Base-by-base conservation (phyloP, 2,797 vertebrate genomes). In the Pseudotriccus pelzelni region DNA sequence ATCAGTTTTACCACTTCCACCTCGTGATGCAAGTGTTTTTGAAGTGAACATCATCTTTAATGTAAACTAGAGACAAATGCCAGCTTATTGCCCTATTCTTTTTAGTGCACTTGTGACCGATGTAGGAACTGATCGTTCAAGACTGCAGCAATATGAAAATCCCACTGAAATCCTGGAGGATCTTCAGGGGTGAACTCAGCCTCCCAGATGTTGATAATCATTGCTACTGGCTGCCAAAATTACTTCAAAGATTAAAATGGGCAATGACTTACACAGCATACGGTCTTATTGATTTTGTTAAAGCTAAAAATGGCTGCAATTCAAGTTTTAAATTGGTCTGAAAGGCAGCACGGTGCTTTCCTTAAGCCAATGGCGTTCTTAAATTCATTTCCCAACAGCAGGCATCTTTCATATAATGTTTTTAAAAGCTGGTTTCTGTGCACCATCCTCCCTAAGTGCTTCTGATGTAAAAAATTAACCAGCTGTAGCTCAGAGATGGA, bases 261-360 rank as follows among this genome's bases (percentile, higher is more conserved):
- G 77, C 77, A 90, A 43, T 34, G 49, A 56, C 85, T 93, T 77
- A 89, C n/a, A 32, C 56, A 64, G 70, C 13, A 7, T 67, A 85
- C 5, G 0, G 46, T 91, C 68, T 56, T 77, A 93, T 27, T 0
- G 37, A 93, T 93, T 91, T 88, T 74, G 47, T 91, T 89, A 93
- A 91, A 73, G 83, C 59, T 86, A 82, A 91, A 96, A 92, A 88
- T 96, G 94, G 85, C 91, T 70, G 14, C 62, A 73, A 39, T 92
- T 94, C 95, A 96, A 93, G 44, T 67, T 94, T 89, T 86, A 94
- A 88, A 94, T 94, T 69, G 91, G 44, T 47, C 49, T 34, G 60
- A 86, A 91, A 91, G 74, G 63, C 47, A 74, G 63, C 27, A 74
- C 0, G 0, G 24, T 49, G 44, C 50, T 96, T 85, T 86, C 67